Evolutionary conservation across 2,888 invertebrate species (phyloP), one percentile per base, ranked within the genome.

Genomic region (Mythimna pallens): DNA sequence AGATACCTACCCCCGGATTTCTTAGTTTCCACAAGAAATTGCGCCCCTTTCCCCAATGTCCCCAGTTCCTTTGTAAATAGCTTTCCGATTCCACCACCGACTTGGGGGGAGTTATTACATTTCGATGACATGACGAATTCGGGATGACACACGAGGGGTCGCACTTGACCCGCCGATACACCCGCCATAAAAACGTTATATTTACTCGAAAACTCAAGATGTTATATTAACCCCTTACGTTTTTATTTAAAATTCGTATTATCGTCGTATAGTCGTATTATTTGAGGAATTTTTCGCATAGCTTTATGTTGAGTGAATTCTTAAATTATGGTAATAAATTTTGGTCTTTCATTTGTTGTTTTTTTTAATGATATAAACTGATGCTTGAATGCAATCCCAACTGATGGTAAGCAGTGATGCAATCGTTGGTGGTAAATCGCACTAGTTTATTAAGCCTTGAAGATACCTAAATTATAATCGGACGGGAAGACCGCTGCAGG

Each of bases 81-180:
- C 92, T 92, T 92, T 92, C 90, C 91, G 90, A 94, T 92, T 89
- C 83, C 85, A 70, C 71, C 75, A 85, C 84, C 87, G 84, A 71
- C 47, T 64, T 14, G 86, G 89, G 93, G 93, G 93, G 92, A 92
- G 93, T 94, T 95, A 96, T 94, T 95, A 93, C 94, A 93, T 95
- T 95, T 94, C 93, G 95, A 95, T 96, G 95, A 96, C 95, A 94
- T 90, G 94, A 93, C 93, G 93, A 94, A 95, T 94, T 93, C 90
- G 86, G 92, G 92, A 93, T 92, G 94, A 92, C 92, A 91, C 86
- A 81, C 83, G 86, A 87, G 88, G 86, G 89, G 89, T 85, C 86
- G 74, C 88, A 88, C 92, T 93, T 93, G 93, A 93, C 93, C 93
- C 86, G 83, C 69, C 80, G 76, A 73, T 76, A 80, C 85, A 81